phyloP scores from a whole-genome alignment of 2,888 invertebrate species.

The Galerucella calmariensis region DNA sequence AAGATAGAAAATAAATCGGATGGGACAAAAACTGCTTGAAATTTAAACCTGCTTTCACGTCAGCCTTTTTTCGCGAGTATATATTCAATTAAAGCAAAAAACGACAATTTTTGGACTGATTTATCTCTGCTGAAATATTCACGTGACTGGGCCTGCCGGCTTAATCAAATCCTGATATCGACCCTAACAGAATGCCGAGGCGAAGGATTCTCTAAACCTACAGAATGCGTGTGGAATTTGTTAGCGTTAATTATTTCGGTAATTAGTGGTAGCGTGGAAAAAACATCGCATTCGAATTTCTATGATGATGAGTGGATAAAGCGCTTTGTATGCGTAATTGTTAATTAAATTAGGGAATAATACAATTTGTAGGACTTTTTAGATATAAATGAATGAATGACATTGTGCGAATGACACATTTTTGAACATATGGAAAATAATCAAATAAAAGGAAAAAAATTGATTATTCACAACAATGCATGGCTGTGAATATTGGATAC shows the following conservation, averaged over 20 bases:
- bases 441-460: too few species aligned
- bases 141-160: neutral
- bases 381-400: neutral
- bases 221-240: conserved; percentile 20
- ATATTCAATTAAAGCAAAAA: neutral
- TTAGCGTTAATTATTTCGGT: conserved; percentile 28
- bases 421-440: too few species aligned
- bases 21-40: too few species aligned
- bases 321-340: conserved; percentile 4
- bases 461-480: too few species aligned
- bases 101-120: neutral
- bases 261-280: conserved; percentile 22
- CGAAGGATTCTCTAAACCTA: neutral
- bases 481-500: too few species aligned
- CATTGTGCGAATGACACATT: neutral
- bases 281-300: conserved; percentile 6
- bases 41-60: too few species aligned
- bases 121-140: neutral
- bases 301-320: neutral
- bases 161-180: conserved; percentile 14
- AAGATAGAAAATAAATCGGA: too few species aligned
- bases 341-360: conserved; percentile 13
- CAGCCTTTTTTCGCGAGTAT: neutral
- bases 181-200: conserved; percentile 8
- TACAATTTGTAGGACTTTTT: neutral